Base-by-base conservation (phyloP, 2,113 vertebrate genomes). In the Crotalus horridus region DNA sequence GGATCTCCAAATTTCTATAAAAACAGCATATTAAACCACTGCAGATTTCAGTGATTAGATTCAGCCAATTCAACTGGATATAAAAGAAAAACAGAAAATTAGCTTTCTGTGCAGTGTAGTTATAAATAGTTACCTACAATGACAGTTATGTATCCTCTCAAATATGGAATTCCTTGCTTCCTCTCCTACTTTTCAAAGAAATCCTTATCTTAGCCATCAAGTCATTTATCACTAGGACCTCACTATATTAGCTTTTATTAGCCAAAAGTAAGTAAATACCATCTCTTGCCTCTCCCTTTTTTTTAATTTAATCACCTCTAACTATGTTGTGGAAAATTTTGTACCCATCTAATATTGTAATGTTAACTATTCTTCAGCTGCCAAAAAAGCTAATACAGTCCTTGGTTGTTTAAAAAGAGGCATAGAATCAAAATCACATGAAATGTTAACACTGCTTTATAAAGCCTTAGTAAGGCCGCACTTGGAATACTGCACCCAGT, bases 161-260 rank as follows among this genome's bases (percentile, higher is more conserved):
- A 92, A 96, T 94, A 94, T 95, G 92, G 92, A 92, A 91, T 93
- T 88, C 59, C 93, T 94, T 94, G 89, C 91, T 97, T 97, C 94
- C 95, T 96, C 91, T 96, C 95, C 94, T 92, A 96, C 95, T 97
- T 97, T 97, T 97, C 89, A 93, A 33, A 97, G 94, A 93, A 97
- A 96, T 93, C 92, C 93, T 96, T 97, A 96, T 94, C 24, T 51
- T 53, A 94, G 56, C 94, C 85, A 93, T 87, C 3, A 81, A 95
- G 90, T 89, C 91, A 97, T 97, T 97, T 96, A 95, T 97, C 96
- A 97, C 29, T 95, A 93, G 59, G 58, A 91, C 51, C 95, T 95
- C 93, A 96, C 96, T 96, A 96, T 51, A 96, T 97, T 96, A 95
- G 86, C 95, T 95, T 92, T 93, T 95, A 89, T 94, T 96, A 96